Evolutionary conservation across 2,888 invertebrate genomes (phyloP), one percentile per base, ranked within the genome.

Genomic region (Neoscelio sp.): DNA sequence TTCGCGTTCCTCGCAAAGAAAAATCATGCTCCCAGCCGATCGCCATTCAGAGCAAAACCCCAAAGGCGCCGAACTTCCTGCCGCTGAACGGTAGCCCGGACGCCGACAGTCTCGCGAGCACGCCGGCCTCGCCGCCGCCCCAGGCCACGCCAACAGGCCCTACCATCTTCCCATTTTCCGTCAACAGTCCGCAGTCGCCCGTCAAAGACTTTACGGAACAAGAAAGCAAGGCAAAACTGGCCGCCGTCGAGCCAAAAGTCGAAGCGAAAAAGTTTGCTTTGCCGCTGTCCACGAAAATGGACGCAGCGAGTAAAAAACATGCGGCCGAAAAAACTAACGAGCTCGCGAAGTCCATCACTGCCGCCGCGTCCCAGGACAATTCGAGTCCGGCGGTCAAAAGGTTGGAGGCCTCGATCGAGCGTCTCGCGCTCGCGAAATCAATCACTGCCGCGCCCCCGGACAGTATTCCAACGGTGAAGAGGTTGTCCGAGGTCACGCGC

Each of bases 181-280:
- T 94, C 42, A 94, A 94, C 86, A 94, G 94, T 81, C 94, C 94
- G 0, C 92, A 93, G 10, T 94, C 94, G 1, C 94, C 94, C 0
- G 91, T 92, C 15, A 93, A 93, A 79, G 87, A 91, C 0, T 90
- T 91, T 52, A 89, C 91, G 13, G 82, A 78, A 79, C 82, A 26
- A 62, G 64, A 67, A 30, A 40, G 18, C 48, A 40, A 33, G 12
- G 12, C 15, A n/a, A 70, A 46, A 7, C 2, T 20, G 1, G 42
- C 1, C 20, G 35, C 26, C 15, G 18, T 33, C 17, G 44, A 30
- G 50, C 42, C 1, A 44, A n/a, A n/a, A n/a, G n/a, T n/a, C n/a
- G 67, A 65, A 2, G 60, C 65, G 1, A 54, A 18, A 85, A 87
- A 56, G 85, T 85, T 52, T 0, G 23, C 82, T 1, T 83, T 85